Evolutionary conservation across 2,797 vertebrate genomes (phyloP).

Genomic region (Hephaestus fuliginosus): DNA sequence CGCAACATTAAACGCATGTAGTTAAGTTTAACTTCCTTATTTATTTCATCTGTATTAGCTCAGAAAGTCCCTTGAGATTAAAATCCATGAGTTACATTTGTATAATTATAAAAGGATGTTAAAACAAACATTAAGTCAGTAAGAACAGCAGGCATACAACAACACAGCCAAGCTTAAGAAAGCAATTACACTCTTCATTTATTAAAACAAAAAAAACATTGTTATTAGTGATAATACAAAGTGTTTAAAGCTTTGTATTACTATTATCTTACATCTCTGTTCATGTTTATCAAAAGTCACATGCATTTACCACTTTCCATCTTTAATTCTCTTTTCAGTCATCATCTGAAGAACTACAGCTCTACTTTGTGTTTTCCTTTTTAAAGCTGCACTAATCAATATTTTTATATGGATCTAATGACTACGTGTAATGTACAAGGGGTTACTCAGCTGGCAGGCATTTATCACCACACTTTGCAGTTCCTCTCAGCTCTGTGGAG

Average conservation of each 20-base stretch:
- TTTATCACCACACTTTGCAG: neutral
- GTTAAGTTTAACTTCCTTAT: neutral
- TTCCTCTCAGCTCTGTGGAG: neutral
- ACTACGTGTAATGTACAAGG: neutral
- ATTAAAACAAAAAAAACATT: neutral
- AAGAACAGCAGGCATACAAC: neutral
- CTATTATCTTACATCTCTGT: neutral
- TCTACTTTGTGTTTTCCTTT: neutral
- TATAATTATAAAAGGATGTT: conserved; percentile 15
- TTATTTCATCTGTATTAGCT: conserved; percentile 20
- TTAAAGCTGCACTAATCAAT: neutral
- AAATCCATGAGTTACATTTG: neutral
- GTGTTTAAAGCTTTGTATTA: conserved; percentile 1
- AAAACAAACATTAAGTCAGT: neutral
- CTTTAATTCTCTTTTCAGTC: neutral
- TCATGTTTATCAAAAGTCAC: conserved; percentile 4
- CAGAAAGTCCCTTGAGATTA: conserved; percentile 2
- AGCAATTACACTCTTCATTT: conserved; percentile 10
- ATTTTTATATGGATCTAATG: neutral
- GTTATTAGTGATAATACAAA: conserved; percentile 5
- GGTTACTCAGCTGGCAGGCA: neutral
- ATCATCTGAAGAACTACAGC: neutral
- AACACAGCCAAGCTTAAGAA: conserved; percentile 2
- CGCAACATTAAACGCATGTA: neutral
- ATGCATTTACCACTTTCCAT: neutral